Base-by-base conservation (phyloP, 2,113 vertebrate species). In the Sceloporus undulatus region DNA sequence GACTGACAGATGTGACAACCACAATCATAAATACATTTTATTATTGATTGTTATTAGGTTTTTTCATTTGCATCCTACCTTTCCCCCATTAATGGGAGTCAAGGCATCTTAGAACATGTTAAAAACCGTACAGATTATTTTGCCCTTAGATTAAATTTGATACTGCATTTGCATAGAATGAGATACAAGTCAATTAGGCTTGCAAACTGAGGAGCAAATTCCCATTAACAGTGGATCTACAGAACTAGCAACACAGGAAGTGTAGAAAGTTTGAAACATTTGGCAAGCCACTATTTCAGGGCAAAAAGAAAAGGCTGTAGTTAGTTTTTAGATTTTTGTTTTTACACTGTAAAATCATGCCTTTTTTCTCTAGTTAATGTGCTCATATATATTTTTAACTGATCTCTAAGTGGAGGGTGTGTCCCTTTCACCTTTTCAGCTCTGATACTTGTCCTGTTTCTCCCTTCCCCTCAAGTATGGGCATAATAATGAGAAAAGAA, bases 401-500 rank as follows among this genome's bases (percentile, higher is more conserved):
- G 97, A 97, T 97, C 91, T 96, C 94, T 96, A 90, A 97, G 96
- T 52, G 96, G 95, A 96, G 92, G 88, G 85, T 91, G 94, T 90
- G 88, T 87, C 93, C 93, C 85, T 96, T 95, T 94, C 94, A 91
- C 82, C 96, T 93, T 91, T 96, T 97, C 94, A 92, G 93, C 90
- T 93, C 90, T 88, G 91, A 95, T 92, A 91, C 56, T 92, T 94
- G 93, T 79, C 76, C 88, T 90, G 95, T 94, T 94, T 97, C 98
- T 97, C 97, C 95, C 48, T 7, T 48, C 48, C 96, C 93, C 83
- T 89, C 85, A 84, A 56, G 59, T 85, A 25, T 27, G 2, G 75
- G 21, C 52, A 14, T 9, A 21, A 34, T 2, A 6, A 34, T 40
- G 40, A 40, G 59, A 59, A 54, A 25, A 38, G 52, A 5, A 48